Evolutionary conservation across 2,113 vertebrate genomes (phyloP).

Genomic region (Heterotilapia buettikoferi): DNA sequence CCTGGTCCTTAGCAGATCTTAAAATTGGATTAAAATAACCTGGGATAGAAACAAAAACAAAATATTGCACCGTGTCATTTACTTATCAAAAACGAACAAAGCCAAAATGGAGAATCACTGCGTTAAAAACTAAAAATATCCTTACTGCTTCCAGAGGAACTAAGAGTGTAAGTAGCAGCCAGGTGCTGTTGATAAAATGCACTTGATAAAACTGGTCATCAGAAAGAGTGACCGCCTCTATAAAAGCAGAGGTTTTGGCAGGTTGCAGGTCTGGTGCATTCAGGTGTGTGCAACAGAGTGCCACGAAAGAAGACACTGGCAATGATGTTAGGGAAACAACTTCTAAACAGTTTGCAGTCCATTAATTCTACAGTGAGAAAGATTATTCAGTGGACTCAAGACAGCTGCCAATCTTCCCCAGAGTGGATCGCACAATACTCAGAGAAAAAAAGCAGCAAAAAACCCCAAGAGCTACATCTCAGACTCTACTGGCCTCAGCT

Average conservation of each 20-base stretch:
- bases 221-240: not conserved
- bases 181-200: not conserved
- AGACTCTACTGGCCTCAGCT: not conserved
- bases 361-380: not conserved
- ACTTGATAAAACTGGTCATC: not conserved
- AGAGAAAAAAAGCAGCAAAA: not conserved
- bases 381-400: not conserved
- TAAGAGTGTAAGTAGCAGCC: not conserved
- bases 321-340: not conserved
- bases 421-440: not conserved
- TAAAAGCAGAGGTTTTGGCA: not conserved
- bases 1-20: not conserved
- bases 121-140: not conserved
- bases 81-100: not conserved
- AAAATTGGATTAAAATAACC: not conserved
- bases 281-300: not conserved
- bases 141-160: not conserved
- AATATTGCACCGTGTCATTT: not conserved
- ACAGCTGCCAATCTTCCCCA: not conserved
- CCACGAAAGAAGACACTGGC: not conserved
- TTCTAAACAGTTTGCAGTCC: not conserved
- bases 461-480: not conserved
- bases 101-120: not conserved
- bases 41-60: accelerated
- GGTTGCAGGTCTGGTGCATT: not conserved